Evolutionary conservation across 2,797 vertebrate species (phyloP).

Genomic region (Rhinophrynus dorsalis): DNA sequence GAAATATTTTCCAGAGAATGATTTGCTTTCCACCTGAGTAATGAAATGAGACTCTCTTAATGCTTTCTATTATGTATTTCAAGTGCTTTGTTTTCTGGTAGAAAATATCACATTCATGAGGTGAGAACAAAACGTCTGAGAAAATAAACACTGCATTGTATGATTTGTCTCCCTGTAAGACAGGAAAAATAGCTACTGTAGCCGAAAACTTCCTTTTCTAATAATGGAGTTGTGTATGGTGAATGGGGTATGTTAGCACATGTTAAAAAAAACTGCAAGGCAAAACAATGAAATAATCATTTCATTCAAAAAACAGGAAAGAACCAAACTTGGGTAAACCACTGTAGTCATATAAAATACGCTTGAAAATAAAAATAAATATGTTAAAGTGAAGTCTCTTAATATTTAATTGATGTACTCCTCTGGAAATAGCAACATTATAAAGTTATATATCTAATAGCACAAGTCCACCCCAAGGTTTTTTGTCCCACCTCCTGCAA

Average conservation of each 20-base stretch:
- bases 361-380: too few species aligned
- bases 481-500: too few species aligned
- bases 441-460: too few species aligned
- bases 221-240: not conserved
- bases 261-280: too few species aligned
- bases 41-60: not conserved
- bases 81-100: conserved; percentile 21
- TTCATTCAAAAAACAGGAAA: too few species aligned
- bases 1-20: conserved; percentile 1
- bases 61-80: not conserved
- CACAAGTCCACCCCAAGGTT: too few species aligned
- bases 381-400: too few species aligned
- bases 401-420: too few species aligned
- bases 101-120: conserved; percentile 11
- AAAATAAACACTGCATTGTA: not conserved
- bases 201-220: not conserved
- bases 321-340: not conserved
- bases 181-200: not conserved
- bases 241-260: not conserved
- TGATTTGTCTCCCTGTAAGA: conserved; percentile 1
- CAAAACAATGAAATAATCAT: too few species aligned
- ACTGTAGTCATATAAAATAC: too few species aligned
- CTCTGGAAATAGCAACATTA: too few species aligned
- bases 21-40: not conserved
- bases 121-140: conserved; percentile 1